Conservation (phyloP, 2,113 vertebrate genomes). For the Apteryx owenii region DNA sequence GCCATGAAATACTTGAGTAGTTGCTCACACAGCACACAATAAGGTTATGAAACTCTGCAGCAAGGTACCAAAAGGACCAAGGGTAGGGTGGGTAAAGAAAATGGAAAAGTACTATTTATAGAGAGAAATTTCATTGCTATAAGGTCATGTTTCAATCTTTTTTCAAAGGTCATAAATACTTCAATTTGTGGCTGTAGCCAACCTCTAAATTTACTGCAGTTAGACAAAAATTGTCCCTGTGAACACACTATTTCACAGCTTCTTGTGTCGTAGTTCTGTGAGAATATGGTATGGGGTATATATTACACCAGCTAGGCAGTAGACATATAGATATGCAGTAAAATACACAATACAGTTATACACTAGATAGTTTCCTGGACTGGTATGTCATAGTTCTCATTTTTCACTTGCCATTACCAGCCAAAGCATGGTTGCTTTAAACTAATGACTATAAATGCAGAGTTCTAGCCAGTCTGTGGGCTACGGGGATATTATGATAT, state of each 20-base stretch:
- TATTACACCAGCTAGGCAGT: neutral
- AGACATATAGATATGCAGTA: neutral
- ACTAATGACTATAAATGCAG: neutral
- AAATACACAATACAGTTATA: neutral
- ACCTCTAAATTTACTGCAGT: neutral
- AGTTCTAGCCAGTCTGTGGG: neutral
- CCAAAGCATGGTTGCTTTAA: neutral
- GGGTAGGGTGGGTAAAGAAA: neutral
- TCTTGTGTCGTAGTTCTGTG: neutral
- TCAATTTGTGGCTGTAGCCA: neutral
- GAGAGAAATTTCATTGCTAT: neutral
- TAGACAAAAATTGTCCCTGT: neutral
- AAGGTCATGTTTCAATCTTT: neutral
- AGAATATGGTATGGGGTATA: neutral
- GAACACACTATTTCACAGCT: neutral
- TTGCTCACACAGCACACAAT: neutral
- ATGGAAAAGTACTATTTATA: neutral
- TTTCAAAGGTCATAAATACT: neutral
- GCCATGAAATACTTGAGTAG: neutral
- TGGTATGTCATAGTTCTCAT: neutral
- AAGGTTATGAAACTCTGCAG: neutral
- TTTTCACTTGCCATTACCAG: neutral
- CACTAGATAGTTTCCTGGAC: neutral
- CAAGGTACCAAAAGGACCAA: neutral
- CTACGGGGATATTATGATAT: neutral